Evolutionary conservation across 2,888 invertebrate genomes (phyloP).

Genomic region (Neuroscelio doddi): DNA sequence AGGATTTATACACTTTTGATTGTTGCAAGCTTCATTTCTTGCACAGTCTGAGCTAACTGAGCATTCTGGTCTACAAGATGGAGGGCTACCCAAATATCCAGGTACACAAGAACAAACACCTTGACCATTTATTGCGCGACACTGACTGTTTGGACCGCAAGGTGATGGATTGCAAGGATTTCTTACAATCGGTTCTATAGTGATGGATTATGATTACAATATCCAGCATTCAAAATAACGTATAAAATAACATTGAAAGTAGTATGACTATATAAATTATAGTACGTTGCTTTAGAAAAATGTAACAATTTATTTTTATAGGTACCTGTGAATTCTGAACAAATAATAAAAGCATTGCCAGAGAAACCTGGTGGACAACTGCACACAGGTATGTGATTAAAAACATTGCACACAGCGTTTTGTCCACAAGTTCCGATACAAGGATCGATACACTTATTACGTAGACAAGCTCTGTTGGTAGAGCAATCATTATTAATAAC

Average conservation of each 20-base stretch:
- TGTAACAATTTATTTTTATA: slow-evolving; percentile 8
- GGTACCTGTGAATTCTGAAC: slow-evolving; percentile 71
- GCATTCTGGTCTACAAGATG: slow-evolving; percentile 82
- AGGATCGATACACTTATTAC: slow-evolving; percentile 77
- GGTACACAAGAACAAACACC: slow-evolving; percentile 82
- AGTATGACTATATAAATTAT: too few relatives aligned
- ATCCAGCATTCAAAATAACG: too few relatives aligned
- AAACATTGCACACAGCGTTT: slow-evolving; percentile 75
- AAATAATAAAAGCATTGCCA: slow-evolving; percentile 82
- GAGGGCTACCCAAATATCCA: slow-evolving; percentile 79
- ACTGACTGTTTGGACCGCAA: slow-evolving; percentile 80
- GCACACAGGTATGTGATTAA: slow-evolving; percentile 80
- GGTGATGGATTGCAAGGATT: slow-evolving; percentile 73
- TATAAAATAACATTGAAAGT: too few relatives aligned
- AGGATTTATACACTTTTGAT: slow-evolving; percentile 83
- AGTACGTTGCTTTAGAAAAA: too few relatives aligned
- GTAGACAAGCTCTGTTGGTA: slow-evolving; percentile 71
- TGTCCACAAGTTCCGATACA: slow-evolving; percentile 85
- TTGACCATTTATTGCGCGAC: slow-evolving; percentile 77
- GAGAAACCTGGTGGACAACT: slow-evolving; percentile 78
- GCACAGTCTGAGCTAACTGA: slow-evolving; percentile 82
- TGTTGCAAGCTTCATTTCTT: slow-evolving; percentile 80
- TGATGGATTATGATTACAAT: too few relatives aligned
- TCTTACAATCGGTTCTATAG: neutral
- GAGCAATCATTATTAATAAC: slow-evolving; percentile 75